phyloP scores from a whole-genome alignment of 2,113 vertebrate species.

The Cyrtonyx montezumae region DNA sequence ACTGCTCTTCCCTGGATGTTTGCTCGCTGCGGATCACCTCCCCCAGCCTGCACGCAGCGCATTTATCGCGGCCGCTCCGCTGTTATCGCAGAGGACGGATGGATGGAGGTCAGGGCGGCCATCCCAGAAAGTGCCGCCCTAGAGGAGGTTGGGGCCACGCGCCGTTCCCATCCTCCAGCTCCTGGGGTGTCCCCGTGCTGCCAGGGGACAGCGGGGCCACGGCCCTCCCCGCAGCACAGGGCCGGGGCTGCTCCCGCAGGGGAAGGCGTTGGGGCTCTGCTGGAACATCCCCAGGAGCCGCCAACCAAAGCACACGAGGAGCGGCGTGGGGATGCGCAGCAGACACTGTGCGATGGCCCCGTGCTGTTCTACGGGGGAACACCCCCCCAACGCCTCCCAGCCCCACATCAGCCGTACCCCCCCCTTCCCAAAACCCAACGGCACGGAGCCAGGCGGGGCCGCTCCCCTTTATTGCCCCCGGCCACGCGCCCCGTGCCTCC shows the following conservation, averaged over 20 bases:
- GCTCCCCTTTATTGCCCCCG: conserved; percentile 20
- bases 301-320: background rate
- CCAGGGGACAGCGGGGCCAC: fast-evolving
- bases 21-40: background rate
- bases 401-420: background rate
- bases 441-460: background rate
- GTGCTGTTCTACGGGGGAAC: background rate
- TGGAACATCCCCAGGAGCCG: no score
- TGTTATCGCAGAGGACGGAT: fast-evolving
- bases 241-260: background rate
- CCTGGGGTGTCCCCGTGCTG: fast-evolving
- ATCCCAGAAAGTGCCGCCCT: background rate
- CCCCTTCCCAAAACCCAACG: background rate
- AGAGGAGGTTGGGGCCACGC: background rate
- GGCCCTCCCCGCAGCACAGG: background rate
- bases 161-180: background rate
- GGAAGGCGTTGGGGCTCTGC: background rate
- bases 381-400: background rate
- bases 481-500: background rate
- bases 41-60: background rate
- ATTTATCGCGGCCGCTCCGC: fast-evolving
- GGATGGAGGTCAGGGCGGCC: background rate
- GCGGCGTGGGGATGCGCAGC: fast-evolving
- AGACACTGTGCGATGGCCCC: fast-evolving
- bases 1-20: background rate